These are phyloP conservation scores for Corvus hawaiiensis DNA, from an alignment of 2,113 vertebrate species.

Conservation along the genomic window DNA sequence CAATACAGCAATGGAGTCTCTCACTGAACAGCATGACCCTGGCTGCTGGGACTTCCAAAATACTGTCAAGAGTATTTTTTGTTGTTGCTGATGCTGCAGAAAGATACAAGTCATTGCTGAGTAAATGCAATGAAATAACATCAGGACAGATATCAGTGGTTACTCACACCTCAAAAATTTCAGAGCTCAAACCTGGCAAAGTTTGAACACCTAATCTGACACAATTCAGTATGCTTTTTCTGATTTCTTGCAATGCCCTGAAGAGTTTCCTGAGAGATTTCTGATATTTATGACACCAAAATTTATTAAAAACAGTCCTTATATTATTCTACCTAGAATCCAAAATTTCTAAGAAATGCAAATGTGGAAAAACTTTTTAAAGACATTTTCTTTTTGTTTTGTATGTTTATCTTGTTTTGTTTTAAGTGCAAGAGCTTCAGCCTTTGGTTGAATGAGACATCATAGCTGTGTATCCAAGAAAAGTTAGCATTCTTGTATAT, in stretches of 20 bases:
- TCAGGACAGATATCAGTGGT: not conserved
- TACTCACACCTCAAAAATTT: not conserved
- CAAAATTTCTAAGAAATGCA: not conserved
- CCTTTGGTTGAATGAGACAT: not conserved
- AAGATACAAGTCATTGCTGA: not conserved
- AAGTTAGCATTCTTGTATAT: not conserved
- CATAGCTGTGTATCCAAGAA: not conserved
- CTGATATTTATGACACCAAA: not conserved
- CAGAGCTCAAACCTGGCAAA: not conserved
- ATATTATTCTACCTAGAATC: not conserved
- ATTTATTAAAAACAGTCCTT: not conserved
- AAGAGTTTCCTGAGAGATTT: not conserved
- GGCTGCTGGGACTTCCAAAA: not conserved
- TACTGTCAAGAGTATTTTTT: not conserved
- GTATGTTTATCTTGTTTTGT: not conserved
- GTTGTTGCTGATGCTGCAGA: slow-evolving; percentile 3
- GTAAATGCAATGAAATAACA: not conserved
- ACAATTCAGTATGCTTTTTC: not conserved
- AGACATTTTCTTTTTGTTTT: not conserved
- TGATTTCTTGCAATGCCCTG: not conserved
- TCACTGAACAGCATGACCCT: not conserved
- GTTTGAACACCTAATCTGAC: not conserved
- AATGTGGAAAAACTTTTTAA: not conserved
- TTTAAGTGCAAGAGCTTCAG: not conserved
- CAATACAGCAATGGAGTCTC: not conserved